Base-by-base conservation (phyloP, 2,113 vertebrate genomes). In the Campylorhamphus procurvoides region DNA sequence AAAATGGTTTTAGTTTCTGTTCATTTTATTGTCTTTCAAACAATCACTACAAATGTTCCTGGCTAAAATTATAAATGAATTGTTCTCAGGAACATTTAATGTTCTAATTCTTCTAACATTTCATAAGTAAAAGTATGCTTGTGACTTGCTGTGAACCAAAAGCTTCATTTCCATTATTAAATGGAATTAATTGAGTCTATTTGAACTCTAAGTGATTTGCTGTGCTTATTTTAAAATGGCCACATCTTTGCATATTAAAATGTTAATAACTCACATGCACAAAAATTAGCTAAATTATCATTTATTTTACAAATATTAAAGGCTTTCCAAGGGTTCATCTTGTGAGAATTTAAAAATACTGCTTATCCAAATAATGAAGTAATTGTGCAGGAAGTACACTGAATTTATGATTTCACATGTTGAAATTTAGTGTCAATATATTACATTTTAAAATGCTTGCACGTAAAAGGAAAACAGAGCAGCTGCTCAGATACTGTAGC, bases 21-120 rank as follows among this genome's bases (percentile, higher is more conserved):
- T 94, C 47, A 84, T 92, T 60, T 92, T 86, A 81, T 92, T 94
- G 53, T 87, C 44, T n/a, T 77, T 67, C 17, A 78, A 67, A 72
- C 84, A 84, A 47, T 72, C 29, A 28, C 56, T 94, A 37, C 28
- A 91, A 89, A 87, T 91, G 53, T 46, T 62, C 39, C 53, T 80
- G 40, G 23, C 37, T 75, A 52, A 81, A 96, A 91, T 11, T 81
- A 68, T 72, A 87, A 94, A 94, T 97, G 2, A 96, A 92, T 92
- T 87, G 33, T 64, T 67, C 77, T 67, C 52, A 56, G 80, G 56
- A 92, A 72, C 66, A 62, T 81, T 86, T 87, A 64, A 44, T 82
- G 49, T 89, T 96, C 58, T 86, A 87, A 82, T 91, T 78, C 56
- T 75, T 81, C 66, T 76, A 76, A 75, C 50, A 44, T 14, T 84